Percentiles rank a stretch among this genome's conserved stretches.
Evolutionary conservation across 2,113 vertebrate species (phyloP).

Genomic region (Illadopsis cleaveri): DNA sequence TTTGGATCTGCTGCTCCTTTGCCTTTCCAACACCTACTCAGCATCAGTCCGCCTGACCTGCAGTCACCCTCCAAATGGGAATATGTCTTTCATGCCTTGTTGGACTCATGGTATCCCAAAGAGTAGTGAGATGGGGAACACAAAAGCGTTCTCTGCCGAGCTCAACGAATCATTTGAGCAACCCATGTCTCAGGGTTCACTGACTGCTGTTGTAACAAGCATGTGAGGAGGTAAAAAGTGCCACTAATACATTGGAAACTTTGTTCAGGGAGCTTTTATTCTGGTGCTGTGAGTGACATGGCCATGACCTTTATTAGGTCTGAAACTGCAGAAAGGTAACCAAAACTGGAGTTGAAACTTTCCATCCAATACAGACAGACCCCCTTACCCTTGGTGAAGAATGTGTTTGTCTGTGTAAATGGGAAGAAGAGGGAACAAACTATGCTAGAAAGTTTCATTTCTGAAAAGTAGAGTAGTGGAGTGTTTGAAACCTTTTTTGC

Average conservation of each 20-base stretch:
- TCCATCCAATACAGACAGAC: background rate
- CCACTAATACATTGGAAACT: background rate
- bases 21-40: background rate
- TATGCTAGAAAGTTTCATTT: background rate
- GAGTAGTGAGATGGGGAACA: background rate
- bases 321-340: background rate
- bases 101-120: background rate
- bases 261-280: background rate
- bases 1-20: background rate
- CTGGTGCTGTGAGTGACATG: background rate
- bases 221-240: background rate
- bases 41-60: background rate
- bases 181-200: background rate
- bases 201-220: background rate
- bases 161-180: background rate
- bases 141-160: background rate
- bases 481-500: background rate
- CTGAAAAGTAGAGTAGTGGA: background rate
- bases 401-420: background rate
- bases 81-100: background rate
- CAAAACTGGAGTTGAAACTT: background rate
- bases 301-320: background rate
- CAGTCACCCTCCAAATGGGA: background rate
- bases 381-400: background rate
- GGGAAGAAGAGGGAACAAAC: background rate